Percentiles rank a stretch among this genome's conserved stretches.
phyloP scores from a whole-genome alignment of 2,113 vertebrate species.

The Rutilus rutilus region DNA sequence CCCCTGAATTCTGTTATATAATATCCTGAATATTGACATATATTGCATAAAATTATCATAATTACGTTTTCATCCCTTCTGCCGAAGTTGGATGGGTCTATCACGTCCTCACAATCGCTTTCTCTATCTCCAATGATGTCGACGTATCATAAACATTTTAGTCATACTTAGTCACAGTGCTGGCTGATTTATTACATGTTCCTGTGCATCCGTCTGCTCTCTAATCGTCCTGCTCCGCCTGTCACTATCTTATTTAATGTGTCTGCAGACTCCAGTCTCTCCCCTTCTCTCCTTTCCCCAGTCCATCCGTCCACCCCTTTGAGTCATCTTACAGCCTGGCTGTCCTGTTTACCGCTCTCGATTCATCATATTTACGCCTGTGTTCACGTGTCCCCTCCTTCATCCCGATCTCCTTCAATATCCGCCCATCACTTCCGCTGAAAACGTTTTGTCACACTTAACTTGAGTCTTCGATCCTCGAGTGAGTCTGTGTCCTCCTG shows the following conservation, averaged over 20 bases:
- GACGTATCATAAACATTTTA: constrained; percentile 67
- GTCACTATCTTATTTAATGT: constrained; percentile 59
- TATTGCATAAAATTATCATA: neutral
- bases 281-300: constrained; percentile 17
- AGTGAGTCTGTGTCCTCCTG: neutral
- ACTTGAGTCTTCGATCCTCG: neutral
- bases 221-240: constrained; percentile 62
- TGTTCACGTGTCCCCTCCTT: neutral
- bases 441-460: constrained; percentile 14
- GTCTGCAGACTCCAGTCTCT: constrained; percentile 42
- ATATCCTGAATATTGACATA: neutral
- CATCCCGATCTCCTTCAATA: constrained; percentile 3
- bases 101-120: constrained; percentile 25
- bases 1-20: neutral
- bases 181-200: constrained; percentile 68
- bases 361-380: constrained; percentile 8
- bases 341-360: constrained; percentile 9
- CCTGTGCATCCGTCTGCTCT: constrained; percentile 55
- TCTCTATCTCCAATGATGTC: constrained; percentile 56
- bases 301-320: neutral
- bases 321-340: neutral
- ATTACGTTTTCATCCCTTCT: neutral
- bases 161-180: constrained; percentile 62
- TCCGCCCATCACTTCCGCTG: neutral
- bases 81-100: neutral